phyloP scores from a whole-genome alignment of 2,888 invertebrate genomes.

The Chironomus tentans region DNA sequence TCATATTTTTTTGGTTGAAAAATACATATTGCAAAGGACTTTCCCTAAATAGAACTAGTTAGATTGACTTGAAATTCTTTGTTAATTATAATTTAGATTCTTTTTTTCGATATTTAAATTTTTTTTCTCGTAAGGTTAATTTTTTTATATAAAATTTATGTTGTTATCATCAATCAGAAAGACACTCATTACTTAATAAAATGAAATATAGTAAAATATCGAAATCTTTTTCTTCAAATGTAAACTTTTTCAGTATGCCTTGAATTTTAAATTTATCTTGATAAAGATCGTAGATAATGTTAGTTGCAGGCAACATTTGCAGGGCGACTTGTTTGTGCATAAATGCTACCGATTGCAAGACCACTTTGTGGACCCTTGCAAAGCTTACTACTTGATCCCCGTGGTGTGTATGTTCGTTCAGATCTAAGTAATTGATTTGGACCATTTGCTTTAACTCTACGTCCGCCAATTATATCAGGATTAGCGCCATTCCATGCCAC shows the following conservation, averaged over 20 bases:
- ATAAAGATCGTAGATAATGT: constrained; percentile 8
- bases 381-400: constrained; percentile 56
- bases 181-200: not conserved
- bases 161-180: not conserved
- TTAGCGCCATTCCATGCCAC: constrained; percentile 77
- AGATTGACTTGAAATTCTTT: not conserved
- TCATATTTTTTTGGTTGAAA: not conserved
- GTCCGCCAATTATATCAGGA: constrained; percentile 49
- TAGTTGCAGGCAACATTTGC: constrained; percentile 25
- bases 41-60: not conserved
- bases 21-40: not conserved
- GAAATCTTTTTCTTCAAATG: not conserved
- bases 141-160: not conserved
- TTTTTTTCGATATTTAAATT: no score
- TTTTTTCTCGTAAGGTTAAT: not conserved
- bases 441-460: constrained; percentile 46
- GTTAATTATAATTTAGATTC: not conserved
- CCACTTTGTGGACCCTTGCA: constrained; percentile 64
- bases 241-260: not conserved
- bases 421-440: constrained; percentile 45
- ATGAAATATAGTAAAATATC: not conserved
- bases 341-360: constrained; percentile 70
- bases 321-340: constrained; percentile 48
- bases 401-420: constrained; percentile 46
- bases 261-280: constrained; percentile 6